phyloP scores from a whole-genome alignment of 2,888 invertebrate genomes.

The Cephus sareptanus region DNA sequence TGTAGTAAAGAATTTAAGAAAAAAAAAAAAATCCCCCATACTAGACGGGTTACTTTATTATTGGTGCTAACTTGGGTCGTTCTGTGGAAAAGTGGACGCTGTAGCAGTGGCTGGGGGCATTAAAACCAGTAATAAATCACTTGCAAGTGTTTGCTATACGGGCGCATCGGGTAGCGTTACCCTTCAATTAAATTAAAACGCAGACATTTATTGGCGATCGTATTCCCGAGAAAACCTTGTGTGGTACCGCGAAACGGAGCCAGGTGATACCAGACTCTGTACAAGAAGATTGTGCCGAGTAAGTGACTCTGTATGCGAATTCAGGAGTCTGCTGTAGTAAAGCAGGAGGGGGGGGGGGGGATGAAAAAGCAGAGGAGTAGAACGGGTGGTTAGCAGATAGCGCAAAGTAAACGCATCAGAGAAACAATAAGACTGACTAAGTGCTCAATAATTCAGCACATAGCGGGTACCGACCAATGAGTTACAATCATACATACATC shows the following conservation, averaged over 20 bases:
- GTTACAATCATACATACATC: background rate
- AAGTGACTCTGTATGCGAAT: background rate
- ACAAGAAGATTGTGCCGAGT: background rate
- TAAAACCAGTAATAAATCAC: conserved; percentile 56
- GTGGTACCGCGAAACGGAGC: background rate
- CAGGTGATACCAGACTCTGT: background rate
- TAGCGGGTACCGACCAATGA: background rate
- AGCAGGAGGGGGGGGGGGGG: background rate
- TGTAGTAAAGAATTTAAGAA: background rate
- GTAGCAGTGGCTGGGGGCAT: conserved; percentile 35
- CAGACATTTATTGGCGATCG: conserved; percentile 35
- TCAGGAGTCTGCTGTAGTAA: background rate
- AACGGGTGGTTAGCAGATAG: background rate
- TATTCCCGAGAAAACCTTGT: background rate
- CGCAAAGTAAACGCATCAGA: background rate
- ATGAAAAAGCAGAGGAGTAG: background rate
- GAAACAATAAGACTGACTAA: background rate
- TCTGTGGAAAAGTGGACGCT: conserved; percentile 26
- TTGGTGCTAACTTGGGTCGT: conserved; percentile 36
- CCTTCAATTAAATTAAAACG: conserved; percentile 27
- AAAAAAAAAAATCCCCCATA: background rate
- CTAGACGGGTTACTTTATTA: conserved; percentile 42
- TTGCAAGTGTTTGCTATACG: conserved; percentile 37
- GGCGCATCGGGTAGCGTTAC: conserved; percentile 23
- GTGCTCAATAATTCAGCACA: background rate